Conservation (phyloP, 2,888 invertebrate genomes). For the Apodemia mormo region DNA sequence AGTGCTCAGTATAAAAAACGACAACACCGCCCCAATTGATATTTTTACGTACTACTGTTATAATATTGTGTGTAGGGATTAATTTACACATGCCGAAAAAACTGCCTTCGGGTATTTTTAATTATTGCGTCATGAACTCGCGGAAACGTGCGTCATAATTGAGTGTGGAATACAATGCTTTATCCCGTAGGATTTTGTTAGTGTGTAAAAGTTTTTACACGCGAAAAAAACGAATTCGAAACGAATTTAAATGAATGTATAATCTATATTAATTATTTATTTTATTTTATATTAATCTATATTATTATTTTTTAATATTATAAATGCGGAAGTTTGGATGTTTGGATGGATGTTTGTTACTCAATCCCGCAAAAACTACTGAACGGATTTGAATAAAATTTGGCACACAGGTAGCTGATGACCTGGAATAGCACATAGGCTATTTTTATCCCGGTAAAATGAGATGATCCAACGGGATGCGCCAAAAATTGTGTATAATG, state of each 20-base stretch:
- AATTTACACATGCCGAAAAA: slow-evolving; percentile 41
- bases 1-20: slow-evolving; percentile 70
- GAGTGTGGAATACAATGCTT: neutral
- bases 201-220: neutral
- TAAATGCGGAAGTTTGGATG: no score
- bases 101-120: slow-evolving; percentile 23
- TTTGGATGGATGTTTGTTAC: no score
- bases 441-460: no score
- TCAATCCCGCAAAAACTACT: no score
- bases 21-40: slow-evolving; percentile 71
- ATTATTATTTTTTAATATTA: no score
- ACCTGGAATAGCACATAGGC: no score
- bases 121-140: slow-evolving; percentile 25
- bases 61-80: slow-evolving; percentile 49
- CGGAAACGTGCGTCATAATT: slow-evolving; percentile 8
- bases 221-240: neutral
- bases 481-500: no score
- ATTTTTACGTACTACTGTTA: slow-evolving; percentile 72
- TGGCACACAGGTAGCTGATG: no score
- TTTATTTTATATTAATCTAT: no score
- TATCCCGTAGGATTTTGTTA: neutral
- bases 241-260: neutral
- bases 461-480: no score
- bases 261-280: no score
- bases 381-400: no score